Conservation (phyloP, 2,797 vertebrate genomes). For the Sitta carolinensis region DNA sequence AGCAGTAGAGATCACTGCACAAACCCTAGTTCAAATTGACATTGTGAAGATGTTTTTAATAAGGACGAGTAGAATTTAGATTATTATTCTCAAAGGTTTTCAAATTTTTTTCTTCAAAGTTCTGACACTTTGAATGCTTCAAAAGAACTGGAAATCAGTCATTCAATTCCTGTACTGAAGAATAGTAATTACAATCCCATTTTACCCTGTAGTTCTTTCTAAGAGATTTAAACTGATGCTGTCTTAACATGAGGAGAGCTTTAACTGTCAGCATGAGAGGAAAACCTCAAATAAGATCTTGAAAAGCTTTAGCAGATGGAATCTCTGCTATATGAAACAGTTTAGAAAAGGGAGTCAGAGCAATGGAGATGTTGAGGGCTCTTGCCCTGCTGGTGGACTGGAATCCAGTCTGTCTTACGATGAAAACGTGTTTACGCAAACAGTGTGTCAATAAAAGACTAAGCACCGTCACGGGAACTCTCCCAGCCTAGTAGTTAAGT, state of each 20-base stretch:
- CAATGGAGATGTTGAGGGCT: neutral
- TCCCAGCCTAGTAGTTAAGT: neutral
- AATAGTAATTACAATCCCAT: neutral
- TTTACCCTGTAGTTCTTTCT: neutral
- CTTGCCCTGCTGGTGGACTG: neutral
- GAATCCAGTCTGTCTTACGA: neutral
- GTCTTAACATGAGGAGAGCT: neutral
- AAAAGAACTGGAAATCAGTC: neutral
- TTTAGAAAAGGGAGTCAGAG: neutral
- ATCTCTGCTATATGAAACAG: too few species aligned
- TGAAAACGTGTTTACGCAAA: neutral
- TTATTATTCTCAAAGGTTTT: neutral
- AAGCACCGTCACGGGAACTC: accelerated
- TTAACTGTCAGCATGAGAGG: neutral
- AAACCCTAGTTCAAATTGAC: accelerated
- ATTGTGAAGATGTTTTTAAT: neutral
- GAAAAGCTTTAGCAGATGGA: neutral
- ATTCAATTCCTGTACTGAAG: neutral
- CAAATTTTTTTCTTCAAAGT: neutral
- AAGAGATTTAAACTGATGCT: neutral
- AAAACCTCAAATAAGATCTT: neutral
- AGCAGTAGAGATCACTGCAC: neutral
- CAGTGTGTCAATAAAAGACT: neutral
- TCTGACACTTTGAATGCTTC: neutral
- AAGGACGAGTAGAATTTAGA: neutral